Base-by-base conservation (phyloP, 2,113 vertebrate species). In the Sphyrna mokarran region DNA sequence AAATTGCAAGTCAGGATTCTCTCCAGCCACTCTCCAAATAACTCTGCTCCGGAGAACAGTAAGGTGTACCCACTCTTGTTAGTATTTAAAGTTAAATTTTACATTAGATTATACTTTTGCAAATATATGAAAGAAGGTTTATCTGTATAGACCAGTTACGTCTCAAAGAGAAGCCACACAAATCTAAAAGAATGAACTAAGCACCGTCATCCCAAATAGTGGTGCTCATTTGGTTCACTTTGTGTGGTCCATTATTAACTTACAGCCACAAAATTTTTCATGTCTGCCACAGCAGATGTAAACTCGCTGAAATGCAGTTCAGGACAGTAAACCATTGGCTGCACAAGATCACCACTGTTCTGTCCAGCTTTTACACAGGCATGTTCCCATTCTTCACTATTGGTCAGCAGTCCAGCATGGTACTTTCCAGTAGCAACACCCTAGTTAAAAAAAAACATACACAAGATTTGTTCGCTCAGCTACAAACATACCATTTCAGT, bases 221-320 rank as follows among this genome's bases (percentile, higher is more conserved):
- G 37, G 16, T 83, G 80, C 14, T 4, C 37, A 43, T 18, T 43
- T 43, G 80, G 37, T 83, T 83, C 26, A 4, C 26, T 26, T 0
- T 4, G 23, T 14, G 14, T 66, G 23, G n/a, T 22, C 18, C 40
- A n/a, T 2, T 26, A 66, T 37, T 37, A 72, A 96, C 86, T 76
- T 95, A 78, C 96, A 70, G 95, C 83, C 87, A 95, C 96, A 96
- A 96, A 96, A 94, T 96, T 96, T 90, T 96, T 96, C 95, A 96
- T 95, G 70, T 96, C 96, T 69, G 96, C 96, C 95, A 96, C 95
- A 94, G 96, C 95, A 83, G 96, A 96, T 72, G 96, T 95, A 95
- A 95, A 96, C 90, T 96, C 96, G 63, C 95, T 96, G 87, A 96
- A 95, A 78, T 96, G 96, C n/a, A 96, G 95, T 76, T 96, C 96